phyloP scores from a whole-genome alignment of 1,140 invertebrate species.

The Trachelipus rathkii region DNA sequence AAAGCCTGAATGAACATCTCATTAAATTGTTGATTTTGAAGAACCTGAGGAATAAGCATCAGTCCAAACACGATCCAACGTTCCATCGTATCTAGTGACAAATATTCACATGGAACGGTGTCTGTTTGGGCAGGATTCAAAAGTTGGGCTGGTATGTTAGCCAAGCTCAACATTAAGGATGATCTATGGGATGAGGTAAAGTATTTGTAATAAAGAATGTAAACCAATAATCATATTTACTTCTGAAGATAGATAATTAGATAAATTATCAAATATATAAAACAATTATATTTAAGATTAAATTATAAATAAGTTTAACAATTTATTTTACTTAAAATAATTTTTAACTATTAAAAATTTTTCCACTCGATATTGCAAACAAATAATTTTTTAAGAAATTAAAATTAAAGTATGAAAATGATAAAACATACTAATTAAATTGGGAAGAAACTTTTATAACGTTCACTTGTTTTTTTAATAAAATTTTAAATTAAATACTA shows the following conservation, averaged over 20 bases:
- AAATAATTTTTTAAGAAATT: too few relatives aligned
- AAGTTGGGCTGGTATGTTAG: conserved; percentile 83
- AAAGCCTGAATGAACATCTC: conserved; percentile 88
- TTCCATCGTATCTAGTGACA: conserved; percentile 91
- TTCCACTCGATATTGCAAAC: too few relatives aligned
- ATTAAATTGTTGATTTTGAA: conserved; percentile 68
- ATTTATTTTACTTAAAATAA: too few relatives aligned
- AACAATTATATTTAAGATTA: neutral
- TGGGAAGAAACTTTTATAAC: too few relatives aligned
- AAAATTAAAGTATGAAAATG: too few relatives aligned
- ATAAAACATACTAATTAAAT: too few relatives aligned
- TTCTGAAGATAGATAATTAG: neutral
- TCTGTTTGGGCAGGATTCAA: conserved; percentile 91
- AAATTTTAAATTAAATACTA: too few relatives aligned
- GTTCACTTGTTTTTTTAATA: too few relatives aligned
- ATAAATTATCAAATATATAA: neutral
- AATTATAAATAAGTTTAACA: too few relatives aligned
- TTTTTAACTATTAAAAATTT: too few relatives aligned
- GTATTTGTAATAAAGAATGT: too few relatives aligned
- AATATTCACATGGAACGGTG: conserved; percentile 93
- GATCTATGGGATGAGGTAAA: conserved; percentile 52
- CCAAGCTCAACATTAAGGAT: conserved; percentile 88
- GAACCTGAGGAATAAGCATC: conserved; percentile 78
- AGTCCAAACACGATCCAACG: conserved; percentile 79
- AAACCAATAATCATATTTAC: neutral